These are phyloP conservation scores for Ichneumoninae sp. DNA, from an alignment of 2,888 invertebrate species.

Conservation along the genomic window DNA sequence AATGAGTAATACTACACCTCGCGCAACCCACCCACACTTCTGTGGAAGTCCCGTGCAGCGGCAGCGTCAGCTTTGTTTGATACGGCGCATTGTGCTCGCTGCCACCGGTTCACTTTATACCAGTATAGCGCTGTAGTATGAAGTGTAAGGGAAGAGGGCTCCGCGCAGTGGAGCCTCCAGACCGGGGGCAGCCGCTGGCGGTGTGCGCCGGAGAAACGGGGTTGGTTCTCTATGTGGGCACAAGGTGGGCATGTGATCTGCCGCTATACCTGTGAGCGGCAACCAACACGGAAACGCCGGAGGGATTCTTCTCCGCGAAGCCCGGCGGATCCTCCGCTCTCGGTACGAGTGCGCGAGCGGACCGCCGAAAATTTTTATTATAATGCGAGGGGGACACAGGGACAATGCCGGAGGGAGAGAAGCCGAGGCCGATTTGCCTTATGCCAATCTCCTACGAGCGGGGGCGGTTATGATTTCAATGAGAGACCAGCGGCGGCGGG, in stretches of 20 bases:
- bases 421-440: conserved; percentile 81
- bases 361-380: conserved; percentile 82
- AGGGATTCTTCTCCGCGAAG: conserved; percentile 57
- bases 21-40: conserved; percentile 82
- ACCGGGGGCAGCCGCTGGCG: conserved; percentile 38
- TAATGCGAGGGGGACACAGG: conserved; percentile 77
- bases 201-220: conserved; percentile 26
- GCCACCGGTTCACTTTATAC: conserved; percentile 83
- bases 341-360: conserved; percentile 46
- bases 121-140: conserved; percentile 44
- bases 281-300: conserved; percentile 49
- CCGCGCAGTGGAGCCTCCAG: conserved; percentile 10
- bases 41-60: conserved; percentile 78
- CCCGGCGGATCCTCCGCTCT: conserved; percentile 45
- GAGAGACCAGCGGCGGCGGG: conserved; percentile 60
- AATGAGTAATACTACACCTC: conserved; percentile 85
- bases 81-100: conserved; percentile 82
- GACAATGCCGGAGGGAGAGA: conserved; percentile 77
- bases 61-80: conserved; percentile 82
- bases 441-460: conserved; percentile 81
- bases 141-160: conserved; percentile 50
- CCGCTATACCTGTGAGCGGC: conserved; percentile 53
- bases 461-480: conserved; percentile 81
- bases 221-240: neutral
- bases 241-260: conserved; percentile 34